These are phyloP conservation scores for Steromphala cineraria DNA, from an alignment of 2,888 invertebrate species.

Conservation along the genomic window DNA sequence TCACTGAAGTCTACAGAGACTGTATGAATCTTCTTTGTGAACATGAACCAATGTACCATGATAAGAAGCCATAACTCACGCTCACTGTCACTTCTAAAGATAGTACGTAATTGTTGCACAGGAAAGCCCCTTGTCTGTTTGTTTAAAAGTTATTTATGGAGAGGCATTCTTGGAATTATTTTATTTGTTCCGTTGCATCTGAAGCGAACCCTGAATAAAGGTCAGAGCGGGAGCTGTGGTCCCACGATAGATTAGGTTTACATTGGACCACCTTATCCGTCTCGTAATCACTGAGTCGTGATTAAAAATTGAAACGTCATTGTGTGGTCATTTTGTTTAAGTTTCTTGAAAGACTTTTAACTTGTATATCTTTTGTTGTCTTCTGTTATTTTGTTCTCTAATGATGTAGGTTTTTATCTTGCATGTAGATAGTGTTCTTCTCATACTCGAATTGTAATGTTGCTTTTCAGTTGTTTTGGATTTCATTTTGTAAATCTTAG, in stretches of 20 bases:
- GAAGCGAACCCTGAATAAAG: slow-evolving; percentile 2
- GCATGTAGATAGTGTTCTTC: too few species aligned
- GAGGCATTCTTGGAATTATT: slow-evolving; percentile 5
- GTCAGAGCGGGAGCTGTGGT: neutral
- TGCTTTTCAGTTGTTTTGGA: too few species aligned
- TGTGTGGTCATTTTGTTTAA: neutral
- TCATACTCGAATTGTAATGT: too few species aligned
- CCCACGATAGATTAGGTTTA: slow-evolving; percentile 1
- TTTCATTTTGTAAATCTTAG: too few species aligned
- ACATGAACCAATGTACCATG: neutral
- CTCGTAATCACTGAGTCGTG: neutral
- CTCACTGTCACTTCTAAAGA: neutral
- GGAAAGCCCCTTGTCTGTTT: neutral
- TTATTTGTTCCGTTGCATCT: slow-evolving; percentile 7
- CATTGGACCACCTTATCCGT: neutral
- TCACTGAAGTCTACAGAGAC: too few species aligned
- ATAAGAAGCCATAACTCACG: slow-evolving; percentile 2
- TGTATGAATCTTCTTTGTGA: too few species aligned
- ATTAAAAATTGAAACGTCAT: slow-evolving; percentile 5
- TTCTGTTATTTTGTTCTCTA: too few species aligned
- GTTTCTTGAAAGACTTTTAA: too few species aligned
- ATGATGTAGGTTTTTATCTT: too few species aligned
- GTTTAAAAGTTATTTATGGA: neutral
- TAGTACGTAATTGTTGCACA: neutral
- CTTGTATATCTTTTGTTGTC: too few species aligned